These are phyloP conservation scores for Stichodactyla mertensii DNA, from an alignment of 64 coral and sea anemone species.

Conservation along the genomic window DNA sequence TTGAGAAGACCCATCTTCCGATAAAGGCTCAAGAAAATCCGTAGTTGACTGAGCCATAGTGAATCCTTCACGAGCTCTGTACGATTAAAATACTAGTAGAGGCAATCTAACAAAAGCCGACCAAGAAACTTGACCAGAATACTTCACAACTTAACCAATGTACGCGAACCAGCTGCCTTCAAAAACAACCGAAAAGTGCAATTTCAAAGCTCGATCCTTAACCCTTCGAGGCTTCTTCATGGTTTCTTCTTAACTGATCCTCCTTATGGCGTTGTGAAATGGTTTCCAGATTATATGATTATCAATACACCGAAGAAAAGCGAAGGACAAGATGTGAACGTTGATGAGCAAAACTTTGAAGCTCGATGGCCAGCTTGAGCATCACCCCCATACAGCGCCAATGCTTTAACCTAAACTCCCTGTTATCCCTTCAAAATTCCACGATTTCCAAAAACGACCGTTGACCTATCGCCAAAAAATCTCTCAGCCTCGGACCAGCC, in stretches of 20 bases:
- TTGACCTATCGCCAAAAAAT: not conserved
- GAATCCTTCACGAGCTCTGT: not conserved
- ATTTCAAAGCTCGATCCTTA: not conserved
- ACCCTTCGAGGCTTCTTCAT: not conserved
- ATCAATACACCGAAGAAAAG: not conserved
- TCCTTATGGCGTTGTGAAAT: not conserved
- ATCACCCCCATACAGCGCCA: not conserved
- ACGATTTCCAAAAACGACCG: not conserved
- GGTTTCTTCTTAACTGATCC: not conserved
- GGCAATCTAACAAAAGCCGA: not conserved
- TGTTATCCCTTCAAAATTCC: not conserved
- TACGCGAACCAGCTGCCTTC: not conserved
- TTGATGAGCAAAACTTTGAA: not conserved
- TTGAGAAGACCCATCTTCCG: not conserved
- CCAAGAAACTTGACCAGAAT: slow-evolving; percentile 1
- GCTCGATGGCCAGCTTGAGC: not conserved
- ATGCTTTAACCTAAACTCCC: not conserved
- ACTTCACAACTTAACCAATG: slow-evolving; percentile 10
- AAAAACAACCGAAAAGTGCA: not conserved
- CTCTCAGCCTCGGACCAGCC: not conserved
- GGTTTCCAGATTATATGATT: not conserved
- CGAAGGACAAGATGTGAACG: not conserved
- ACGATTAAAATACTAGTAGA: not conserved
- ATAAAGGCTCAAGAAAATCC: not conserved
- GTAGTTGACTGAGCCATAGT: slow-evolving; percentile 16